Evolutionary conservation across 2,888 invertebrate genomes (phyloP).

Genomic region (Sthenelais limicola): DNA sequence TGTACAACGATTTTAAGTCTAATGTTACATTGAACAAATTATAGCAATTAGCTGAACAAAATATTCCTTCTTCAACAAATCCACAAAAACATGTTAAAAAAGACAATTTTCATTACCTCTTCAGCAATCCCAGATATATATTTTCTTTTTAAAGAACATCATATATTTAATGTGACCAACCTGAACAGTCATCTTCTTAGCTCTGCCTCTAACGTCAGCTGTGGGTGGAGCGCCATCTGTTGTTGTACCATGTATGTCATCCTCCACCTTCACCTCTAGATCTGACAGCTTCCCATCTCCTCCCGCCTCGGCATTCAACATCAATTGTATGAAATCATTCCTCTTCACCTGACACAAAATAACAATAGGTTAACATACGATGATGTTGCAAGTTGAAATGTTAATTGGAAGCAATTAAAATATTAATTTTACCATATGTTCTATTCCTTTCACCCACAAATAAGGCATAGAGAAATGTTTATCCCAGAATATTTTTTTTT

Average conservation of each 20-base stretch:
- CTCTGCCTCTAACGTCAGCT: neutral
- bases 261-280: constrained; percentile 9
- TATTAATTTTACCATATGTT: too few species aligned
- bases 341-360: neutral
- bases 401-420: neutral
- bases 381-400: neutral
- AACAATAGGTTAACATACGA: neutral
- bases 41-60: too few species aligned
- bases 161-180: neutral
- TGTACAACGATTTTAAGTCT: too few species aligned
- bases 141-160: neutral
- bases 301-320: constrained; percentile 68
- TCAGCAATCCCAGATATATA: neutral
- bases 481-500: too few species aligned
- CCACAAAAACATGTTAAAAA: too few species aligned
- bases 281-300: neutral
- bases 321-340: constrained; percentile 71
- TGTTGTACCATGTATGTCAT: neutral
- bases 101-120: too few species aligned
- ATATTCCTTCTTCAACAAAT: too few species aligned
- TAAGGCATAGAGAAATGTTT: too few species aligned
- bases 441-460: too few species aligned
- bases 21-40: too few species aligned
- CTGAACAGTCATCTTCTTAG: neutral
- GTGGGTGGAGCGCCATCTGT: neutral